Evolutionary conservation across 2,113 vertebrate species (phyloP).

Genomic region (Bettongia penicillata): DNA sequence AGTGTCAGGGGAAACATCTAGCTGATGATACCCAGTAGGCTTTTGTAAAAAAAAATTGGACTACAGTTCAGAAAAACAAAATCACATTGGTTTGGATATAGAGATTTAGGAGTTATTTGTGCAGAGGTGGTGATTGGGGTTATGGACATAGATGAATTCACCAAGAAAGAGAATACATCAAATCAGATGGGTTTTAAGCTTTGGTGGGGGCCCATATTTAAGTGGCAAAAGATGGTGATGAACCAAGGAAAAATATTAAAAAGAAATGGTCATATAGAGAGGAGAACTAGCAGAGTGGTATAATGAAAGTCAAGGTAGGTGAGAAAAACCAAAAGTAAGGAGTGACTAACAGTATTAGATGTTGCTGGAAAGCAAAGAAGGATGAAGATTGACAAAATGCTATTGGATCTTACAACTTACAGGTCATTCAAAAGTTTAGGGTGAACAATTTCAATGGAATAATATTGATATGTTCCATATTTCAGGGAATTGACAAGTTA

Average conservation of each 20-base stretch:
- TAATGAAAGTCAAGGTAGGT: neutral
- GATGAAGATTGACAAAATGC: neutral
- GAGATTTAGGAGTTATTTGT: neutral
- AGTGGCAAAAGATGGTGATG: neutral
- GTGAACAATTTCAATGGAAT: neutral
- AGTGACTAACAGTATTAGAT: neutral
- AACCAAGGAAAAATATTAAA: neutral
- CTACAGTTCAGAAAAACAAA: neutral
- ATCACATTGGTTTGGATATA: too few species aligned
- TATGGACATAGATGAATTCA: neutral
- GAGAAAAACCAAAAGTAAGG: neutral
- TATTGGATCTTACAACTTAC: neutral
- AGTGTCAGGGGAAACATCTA: neutral
- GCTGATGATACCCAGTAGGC: neutral
- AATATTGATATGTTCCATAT: neutral
- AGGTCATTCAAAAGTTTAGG: neutral
- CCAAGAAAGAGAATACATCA: neutral
- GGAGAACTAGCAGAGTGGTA: too few species aligned
- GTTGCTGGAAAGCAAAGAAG: neutral
- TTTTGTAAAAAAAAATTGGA: neutral
- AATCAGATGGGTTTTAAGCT: neutral
- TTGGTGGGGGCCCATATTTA: neutral
- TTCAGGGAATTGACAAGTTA: neutral
- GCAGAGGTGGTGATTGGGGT: neutral
- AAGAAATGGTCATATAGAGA: neutral